Base-by-base conservation (phyloP, 2,113 vertebrate species). In the Semnornis frantzii region DNA sequence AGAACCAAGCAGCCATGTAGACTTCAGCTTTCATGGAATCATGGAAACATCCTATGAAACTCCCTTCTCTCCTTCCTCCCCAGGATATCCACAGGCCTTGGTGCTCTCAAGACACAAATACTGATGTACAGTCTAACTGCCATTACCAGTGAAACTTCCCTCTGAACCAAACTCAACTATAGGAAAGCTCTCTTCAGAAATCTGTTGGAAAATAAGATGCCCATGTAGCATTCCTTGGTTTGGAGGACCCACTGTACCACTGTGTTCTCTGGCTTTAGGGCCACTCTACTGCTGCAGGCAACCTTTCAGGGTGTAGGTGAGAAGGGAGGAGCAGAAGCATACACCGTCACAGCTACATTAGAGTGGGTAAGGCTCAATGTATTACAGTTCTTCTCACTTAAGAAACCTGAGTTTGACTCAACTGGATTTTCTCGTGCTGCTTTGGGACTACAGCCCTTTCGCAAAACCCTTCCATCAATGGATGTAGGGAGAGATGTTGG, bases 351-450 rank as follows among this genome's bases (percentile, higher is more conserved):
- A 82, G 82, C 73, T 75, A 69, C 8, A 4, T 54, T 74, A 60
- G 13, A 81, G 76, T 8, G 58, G 48, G 50, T 92, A 93, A 93
- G 85, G 82, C 85, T 88, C 2, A 6, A 73, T 59, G 81, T 66
- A 81, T 82, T 48, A 62, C 33, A 79, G 83, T 30, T 65, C 58
- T 88, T 74, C 76, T 68, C 69, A 62, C 54, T 83, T 83, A 84
- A 82, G 87, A 95, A 93, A 95, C 86, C 93, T 94, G 93, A 97
- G 96, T 85, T 90, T 93, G 83, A 92, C 39, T 71, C 88, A 89
- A 50, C 79, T 68, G 58, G 62, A 82, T 93, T 88, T 94, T 88
- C 78, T 86, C 65, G 2, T 39, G 88, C 85, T 85, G 60, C 71
- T 92, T 64, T 76, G 71, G 78, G 78, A 86, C 44, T 89, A 48